Percentiles rank a stretch among this genome's conserved stretches.
Evolutionary conservation across 2,888 invertebrate genomes (phyloP).

Genomic region (Argyra leucocephala): DNA sequence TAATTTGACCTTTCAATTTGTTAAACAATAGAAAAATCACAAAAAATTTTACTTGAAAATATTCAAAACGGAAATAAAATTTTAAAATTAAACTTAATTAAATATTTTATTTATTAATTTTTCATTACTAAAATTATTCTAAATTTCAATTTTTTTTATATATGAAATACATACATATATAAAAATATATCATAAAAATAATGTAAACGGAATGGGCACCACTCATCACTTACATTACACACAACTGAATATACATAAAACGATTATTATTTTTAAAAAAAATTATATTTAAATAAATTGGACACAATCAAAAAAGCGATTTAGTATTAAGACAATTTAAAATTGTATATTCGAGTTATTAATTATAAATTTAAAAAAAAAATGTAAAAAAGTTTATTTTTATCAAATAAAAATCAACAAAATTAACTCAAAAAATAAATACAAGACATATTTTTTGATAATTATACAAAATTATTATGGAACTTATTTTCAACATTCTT

Average conservation of each 20-base stretch:
- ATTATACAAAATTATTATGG: too few species aligned
- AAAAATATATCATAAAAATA: too few species aligned
- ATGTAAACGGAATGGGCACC: constrained; percentile 10
- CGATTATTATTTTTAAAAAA: too few species aligned
- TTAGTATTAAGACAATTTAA: too few species aligned
- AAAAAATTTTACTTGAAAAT: neutral
- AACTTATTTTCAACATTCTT: too few species aligned
- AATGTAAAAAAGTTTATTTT: too few species aligned
- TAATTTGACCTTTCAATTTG: neutral
- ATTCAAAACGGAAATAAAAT: neutral
- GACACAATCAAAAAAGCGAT: too few species aligned
- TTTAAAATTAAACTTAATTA: neutral
- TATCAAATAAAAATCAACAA: too few species aligned
- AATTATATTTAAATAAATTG: neutral
- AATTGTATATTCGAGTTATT: too few species aligned
- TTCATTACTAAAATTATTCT: neutral
- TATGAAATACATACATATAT: neutral
- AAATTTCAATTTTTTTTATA: neutral
- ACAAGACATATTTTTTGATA: too few species aligned
- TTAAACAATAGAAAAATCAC: constrained; percentile 5
- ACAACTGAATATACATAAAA: neutral
- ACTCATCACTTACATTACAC: constrained; percentile 6
- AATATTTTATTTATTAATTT: neutral
- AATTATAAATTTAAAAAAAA: too few species aligned
- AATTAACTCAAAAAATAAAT: too few species aligned